These are phyloP conservation scores for Anguilla pacifica DNA, from an alignment of 2,797 vertebrate genomes.

Conservation along the genomic window DNA sequence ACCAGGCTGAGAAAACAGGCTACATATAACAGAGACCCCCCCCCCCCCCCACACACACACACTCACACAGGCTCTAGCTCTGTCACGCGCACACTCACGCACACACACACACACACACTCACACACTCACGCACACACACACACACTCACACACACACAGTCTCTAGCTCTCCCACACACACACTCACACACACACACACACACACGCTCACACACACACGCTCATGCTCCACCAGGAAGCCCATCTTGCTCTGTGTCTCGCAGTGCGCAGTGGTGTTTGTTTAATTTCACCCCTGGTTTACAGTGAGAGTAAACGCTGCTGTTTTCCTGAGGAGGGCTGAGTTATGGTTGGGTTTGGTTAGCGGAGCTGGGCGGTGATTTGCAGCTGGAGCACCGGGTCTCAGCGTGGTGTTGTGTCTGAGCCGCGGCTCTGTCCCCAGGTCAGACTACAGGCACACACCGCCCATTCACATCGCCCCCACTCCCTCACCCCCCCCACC, in stretches of 20 bases:
- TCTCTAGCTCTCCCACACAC: not conserved
- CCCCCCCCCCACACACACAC: not conserved
- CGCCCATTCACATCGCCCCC: constrained; percentile 3
- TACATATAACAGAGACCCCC: not conserved
- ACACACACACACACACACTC: constrained; percentile 30
- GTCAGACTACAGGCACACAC: constrained; percentile 26
- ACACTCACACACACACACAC: not conserved
- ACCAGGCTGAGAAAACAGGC: not conserved
- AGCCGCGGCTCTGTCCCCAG: constrained; percentile 10
- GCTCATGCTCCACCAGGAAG: not conserved
- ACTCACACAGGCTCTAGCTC: too few relatives aligned
- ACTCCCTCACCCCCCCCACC: not conserved
- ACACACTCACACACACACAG: not conserved
- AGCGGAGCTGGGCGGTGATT: constrained; percentile 29
- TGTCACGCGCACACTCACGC: not conserved
- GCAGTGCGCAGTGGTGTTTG: constrained; percentile 16
- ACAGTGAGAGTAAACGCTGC: constrained; percentile 25
- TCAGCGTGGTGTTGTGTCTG: constrained; percentile 25
- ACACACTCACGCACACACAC: constrained; percentile 16
- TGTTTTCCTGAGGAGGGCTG: constrained; percentile 25
- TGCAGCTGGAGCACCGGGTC: constrained; percentile 22
- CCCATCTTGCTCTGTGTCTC: not conserved
- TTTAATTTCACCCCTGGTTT: constrained; percentile 30
- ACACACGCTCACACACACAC: not conserved
- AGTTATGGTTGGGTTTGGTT: constrained; percentile 25